Percentiles rank a stretch among this genome's conserved stretches.
Conservation (phyloP, 92 coral and sea anemone species). For the Umimayanthus chanpuru region DNA sequence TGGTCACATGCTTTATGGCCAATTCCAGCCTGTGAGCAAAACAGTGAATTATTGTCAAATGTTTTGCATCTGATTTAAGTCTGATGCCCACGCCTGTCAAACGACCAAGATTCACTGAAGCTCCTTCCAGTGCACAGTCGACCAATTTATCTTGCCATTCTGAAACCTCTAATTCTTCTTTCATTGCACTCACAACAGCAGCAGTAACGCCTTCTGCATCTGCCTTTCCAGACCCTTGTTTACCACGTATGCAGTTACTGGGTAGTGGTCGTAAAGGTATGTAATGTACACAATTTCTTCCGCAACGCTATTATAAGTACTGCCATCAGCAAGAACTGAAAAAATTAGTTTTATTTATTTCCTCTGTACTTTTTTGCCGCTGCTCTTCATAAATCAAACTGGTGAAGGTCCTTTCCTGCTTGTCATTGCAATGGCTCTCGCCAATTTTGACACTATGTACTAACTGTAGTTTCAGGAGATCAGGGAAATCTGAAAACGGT, state of each 20-base stretch:
- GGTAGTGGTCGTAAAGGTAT: constrained; percentile 17
- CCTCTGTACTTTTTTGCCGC: constrained; percentile 3
- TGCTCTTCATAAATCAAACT: constrained; percentile 29
- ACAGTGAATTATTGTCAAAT: constrained; percentile 33
- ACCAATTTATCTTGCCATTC: constrained; percentile 16
- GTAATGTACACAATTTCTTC: constrained; percentile 45
- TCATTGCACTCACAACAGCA: constrained; percentile 10
- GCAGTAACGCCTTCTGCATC: constrained; percentile 19
- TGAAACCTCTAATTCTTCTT: constrained; percentile 9
- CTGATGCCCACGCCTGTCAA: constrained; percentile 6
- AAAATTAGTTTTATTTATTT: constrained; percentile 37
- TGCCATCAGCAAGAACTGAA: constrained; percentile 44
- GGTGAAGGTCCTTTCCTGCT: constrained; percentile 32
- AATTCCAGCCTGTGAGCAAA: constrained; percentile 40
- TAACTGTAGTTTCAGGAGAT: constrained; percentile 14
- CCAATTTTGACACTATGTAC: constrained; percentile 32
- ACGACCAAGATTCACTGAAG: neutral
- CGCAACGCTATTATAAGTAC: constrained; percentile 36
- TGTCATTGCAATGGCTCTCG: constrained; percentile 28
- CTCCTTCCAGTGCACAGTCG: constrained; percentile 18
- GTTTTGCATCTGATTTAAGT: constrained; percentile 27
- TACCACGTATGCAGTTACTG: constrained; percentile 12
- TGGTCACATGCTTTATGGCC: constrained; percentile 22
- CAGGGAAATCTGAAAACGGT: neutral
- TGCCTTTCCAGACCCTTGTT: constrained; percentile 14